Conservation (phyloP, 2,797 vertebrate genomes). For the Ptychobarbus kaznakovi region DNA sequence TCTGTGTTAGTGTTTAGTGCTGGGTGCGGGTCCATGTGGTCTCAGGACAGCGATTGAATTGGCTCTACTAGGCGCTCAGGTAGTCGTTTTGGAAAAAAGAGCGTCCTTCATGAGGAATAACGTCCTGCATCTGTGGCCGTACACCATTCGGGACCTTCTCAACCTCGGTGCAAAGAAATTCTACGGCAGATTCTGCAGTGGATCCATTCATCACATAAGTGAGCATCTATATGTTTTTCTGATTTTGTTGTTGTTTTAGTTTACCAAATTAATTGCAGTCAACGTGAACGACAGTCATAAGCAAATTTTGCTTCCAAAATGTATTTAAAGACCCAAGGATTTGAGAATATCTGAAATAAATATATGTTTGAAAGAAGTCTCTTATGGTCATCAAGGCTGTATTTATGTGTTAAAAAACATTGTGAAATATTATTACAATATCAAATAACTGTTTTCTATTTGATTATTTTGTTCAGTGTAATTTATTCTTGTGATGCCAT, state of each 20-base stretch:
- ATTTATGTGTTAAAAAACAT: neutral
- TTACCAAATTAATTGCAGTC: neutral
- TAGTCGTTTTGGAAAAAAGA: slow-evolving; percentile 91
- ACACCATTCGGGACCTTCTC: slow-evolving; percentile 90
- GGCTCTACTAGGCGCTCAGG: slow-evolving; percentile 87
- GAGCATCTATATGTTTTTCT: slow-evolving; percentile 64
- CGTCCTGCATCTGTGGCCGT: slow-evolving; percentile 96
- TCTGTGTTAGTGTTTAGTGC: slow-evolving; percentile 85
- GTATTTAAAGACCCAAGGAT: too few relatives aligned
- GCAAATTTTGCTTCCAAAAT: neutral
- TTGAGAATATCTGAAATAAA: too few relatives aligned
- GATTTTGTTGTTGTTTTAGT: neutral
- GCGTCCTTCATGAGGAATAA: slow-evolving; percentile 91
- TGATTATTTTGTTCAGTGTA: neutral
- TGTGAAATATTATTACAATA: neutral
- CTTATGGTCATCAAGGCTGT: neutral
- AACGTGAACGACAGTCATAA: neutral
- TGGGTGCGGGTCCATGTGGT: slow-evolving; percentile 93
- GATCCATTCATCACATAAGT: slow-evolving; percentile 94
- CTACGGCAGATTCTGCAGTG: slow-evolving; percentile 90
- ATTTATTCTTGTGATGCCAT: neutral
- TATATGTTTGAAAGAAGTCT: neutral
- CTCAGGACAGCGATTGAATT: slow-evolving; percentile 89
- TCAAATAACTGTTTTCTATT: neutral
- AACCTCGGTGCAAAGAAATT: slow-evolving; percentile 93